Evolutionary conservation across 2,888 invertebrate species (phyloP), one percentile per base, ranked within the genome.

Genomic region (Eupelmus urozonus): DNA sequence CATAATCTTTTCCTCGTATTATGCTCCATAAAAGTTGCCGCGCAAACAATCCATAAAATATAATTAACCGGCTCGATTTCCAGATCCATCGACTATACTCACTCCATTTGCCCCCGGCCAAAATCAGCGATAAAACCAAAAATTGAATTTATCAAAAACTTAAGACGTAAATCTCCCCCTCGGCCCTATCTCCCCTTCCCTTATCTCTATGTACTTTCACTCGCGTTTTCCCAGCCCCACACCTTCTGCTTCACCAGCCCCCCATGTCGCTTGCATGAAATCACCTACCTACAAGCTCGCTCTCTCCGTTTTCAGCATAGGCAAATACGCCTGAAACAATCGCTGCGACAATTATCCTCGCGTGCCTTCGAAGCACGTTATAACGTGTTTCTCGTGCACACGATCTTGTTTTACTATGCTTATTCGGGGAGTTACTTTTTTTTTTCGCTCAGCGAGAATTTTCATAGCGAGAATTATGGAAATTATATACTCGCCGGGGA

Each of bases 381-480:
- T 55, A 42, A 42, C 18, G 13, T 18, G 9, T 16, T 16, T 3
- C 16, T 16, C 29, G 23, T 65, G 45, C 63, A 18, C 55, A 57
- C 13, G 29, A 49, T 63, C 53, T 76, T 29, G 69, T 70, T 49
- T 60, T 27, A 16, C 59, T 18, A 13, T 25, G 27, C 69, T 76
- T 63, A 55, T 62, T 69, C 49, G 20, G 29, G 63, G 62, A 76
- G 42, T 49, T 70, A 2, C 16, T 45, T 13, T 34, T 9, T 34
- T 9, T 34, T 9, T 9, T 9, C 34, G 5, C n/a, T 25, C 51
- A 16, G 5, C 4, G n/a, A 40, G 62, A 67, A 69, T 76, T 67
- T 76, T 76, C 57, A 76, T 76, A 49, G 57, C 63, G 2, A 18
- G 51, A 67, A 75, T 75, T 75, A 75, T 60, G 67, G 66, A 67